Evolutionary conservation across 2,113 vertebrate genomes (phyloP), one percentile per base, ranked within the genome.

Genomic region (Pampusana beccarii): DNA sequence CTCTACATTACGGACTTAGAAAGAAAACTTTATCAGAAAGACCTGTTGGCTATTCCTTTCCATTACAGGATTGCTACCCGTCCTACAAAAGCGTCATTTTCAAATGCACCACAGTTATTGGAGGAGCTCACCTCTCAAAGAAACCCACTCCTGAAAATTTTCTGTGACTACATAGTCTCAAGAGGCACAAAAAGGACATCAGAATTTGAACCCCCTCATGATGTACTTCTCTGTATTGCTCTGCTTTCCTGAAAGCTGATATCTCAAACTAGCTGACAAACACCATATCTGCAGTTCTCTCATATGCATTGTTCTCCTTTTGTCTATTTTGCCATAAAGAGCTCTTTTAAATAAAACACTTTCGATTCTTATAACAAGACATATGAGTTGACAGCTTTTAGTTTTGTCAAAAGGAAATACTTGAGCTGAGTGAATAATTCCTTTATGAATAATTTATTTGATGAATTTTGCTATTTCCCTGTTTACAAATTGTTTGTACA

Each of bases 361-460:
- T 88, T 67, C 20, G 6, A 14, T 48, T 60, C n/a, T 78, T 16
- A 2, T 44, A 71, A 84, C 10, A 51, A 62, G 44, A 72, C 70
- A 46, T 11, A 54, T 0, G 12, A 36, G 17, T 65, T 92, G 86
- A 91, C 87, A 95, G 54, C 60, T 86, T 90, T 40, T 60, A 46
- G 65, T 74, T 91, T 84, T 77, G 18, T 91, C 92, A 86, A 78
- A 92, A 92, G 65, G 70, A 92, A 93, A 75, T 86, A 44, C 40
- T 83, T 74, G 53, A 78, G 77, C 81, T 64, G 60, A 91, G 88
- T 34, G 57, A 88, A 60, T 93, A 95, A 97, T 90, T 92, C 69
- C 72, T 89, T 67, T 79, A 65, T 92, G 80, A 95, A 93, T 95
- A 91, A 96, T 89, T 95, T 88, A 90, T 89, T 75, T 92, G 60